These are phyloP conservation scores for Coranthus polyacanthus DNA, from an alignment of 2,797 vertebrate species.

Conservation along the genomic window DNA sequence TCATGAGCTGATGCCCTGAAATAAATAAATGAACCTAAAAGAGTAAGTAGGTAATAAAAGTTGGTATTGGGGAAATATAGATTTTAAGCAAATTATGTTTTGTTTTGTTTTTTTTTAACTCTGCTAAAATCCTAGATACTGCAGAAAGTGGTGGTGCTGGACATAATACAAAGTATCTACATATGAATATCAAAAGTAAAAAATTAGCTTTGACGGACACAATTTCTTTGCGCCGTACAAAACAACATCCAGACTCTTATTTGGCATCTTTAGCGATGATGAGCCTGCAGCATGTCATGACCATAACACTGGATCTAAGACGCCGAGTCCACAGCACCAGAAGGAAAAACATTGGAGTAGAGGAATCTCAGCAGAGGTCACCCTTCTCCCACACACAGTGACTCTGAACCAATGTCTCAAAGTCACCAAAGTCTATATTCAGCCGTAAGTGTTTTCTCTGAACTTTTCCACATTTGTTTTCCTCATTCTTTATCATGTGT, in stretches of 20 bases:
- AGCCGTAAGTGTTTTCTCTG: constrained; percentile 23
- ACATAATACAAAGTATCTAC: no score
- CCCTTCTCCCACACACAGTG: constrained; percentile 32
- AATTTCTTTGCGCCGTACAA: background rate
- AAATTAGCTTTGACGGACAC: background rate
- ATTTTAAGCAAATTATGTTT: no score
- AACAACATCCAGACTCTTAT: constrained; percentile 1
- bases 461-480: background rate
- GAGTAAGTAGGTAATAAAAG: no score
- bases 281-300: constrained; percentile 43
- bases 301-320: constrained; percentile 9
- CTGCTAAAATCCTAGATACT: no score
- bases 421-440: constrained; percentile 3
- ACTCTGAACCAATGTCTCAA: constrained; percentile 9
- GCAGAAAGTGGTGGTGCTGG: no score
- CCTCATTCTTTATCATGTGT: constrained; percentile 1
- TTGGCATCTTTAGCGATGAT: constrained; percentile 10
- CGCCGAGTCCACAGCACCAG: constrained; percentile 8
- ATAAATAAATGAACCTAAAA: no score
- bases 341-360: constrained; percentile 12
- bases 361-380: constrained; percentile 29
- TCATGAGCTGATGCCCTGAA: no score
- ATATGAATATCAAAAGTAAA: no score
- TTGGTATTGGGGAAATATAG: no score
- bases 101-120: no score